Evolutionary conservation across 2,797 vertebrate genomes (phyloP), one percentile per base, ranked within the genome.

Genomic region (Acrossocheilus fasciatus): DNA sequence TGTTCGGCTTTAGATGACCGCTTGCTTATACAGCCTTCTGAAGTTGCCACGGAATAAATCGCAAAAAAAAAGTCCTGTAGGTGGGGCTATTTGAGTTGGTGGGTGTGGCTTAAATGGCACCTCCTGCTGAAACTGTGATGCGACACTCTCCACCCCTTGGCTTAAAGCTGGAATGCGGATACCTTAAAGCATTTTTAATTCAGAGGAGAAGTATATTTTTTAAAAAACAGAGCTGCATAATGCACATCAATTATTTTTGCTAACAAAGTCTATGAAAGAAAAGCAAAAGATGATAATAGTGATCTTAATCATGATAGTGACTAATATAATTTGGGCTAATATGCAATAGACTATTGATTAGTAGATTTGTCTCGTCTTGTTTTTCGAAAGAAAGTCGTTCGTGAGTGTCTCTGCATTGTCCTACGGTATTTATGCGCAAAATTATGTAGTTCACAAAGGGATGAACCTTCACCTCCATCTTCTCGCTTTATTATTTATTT

Each of bases 191-290:
- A 43, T 93, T 94, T 95, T 92, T 91, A 92, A 93, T 89, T 91
- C 89, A 90, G 88, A 92, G 87, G 69, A 89, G 87, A 91, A 90
- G 92, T 92, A 92, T 93, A 95, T 95, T 95, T 86, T 86, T 91
- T 92, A 92, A 90, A 94, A 43, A 91, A 88, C 66, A 23, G 26
- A 90, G 88, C 87, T 89, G 91, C 86, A 89, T 93, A 90, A 94
- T 91, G 91, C 93, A 93, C 92, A 92, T 91, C 91, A 90, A 89
- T 93, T 95, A 93, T 95, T 95, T 94, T 94, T 94, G 91, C 92
- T 92, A 94, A 93, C 91, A 90, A 92, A 92, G 91, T 92, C 90
- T 93, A 90, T 93, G 85, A 90, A 86, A 91, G 84, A 89, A 87
- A 45, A 52, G 82, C 74, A 90, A 64, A 76, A 77, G 82, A 88